Evolutionary conservation across 2,113 vertebrate genomes (phyloP), one percentile per base, ranked within the genome.

Genomic region (Jacana jacana): DNA sequence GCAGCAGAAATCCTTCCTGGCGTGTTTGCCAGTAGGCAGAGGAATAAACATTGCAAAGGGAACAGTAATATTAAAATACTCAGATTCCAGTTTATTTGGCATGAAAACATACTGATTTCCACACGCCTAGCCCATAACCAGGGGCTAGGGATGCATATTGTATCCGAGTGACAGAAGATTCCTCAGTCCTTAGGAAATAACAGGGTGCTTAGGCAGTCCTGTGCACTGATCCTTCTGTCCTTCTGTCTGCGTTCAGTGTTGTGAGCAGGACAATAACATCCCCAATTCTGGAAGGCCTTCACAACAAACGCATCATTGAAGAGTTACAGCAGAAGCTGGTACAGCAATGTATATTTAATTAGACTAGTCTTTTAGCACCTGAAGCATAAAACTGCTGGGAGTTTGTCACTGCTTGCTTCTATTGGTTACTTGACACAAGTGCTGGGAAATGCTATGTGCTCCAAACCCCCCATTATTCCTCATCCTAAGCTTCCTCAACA

Each of bases 131-230:
- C 58, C 11, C 42, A 20, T 17, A 37, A 58, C 7, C 49, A 25
- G 19, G 14, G 33, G 3, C 18, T 69, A 35, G 27, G 46, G 51
- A 8, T 7, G 8, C 4, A 1, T 2, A 1, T 4, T 13, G 13
- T 15, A 11, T 28, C 39, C 44, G 49, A 40, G 80, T 4, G 18
- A 19, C 0, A 31, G 37, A 31, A 68, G 27, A 60, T 37, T n/a
- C 33, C 13, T 0, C 7, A 49, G 18, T 6, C 37, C 33, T 44
- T 60, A 28, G 35, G 65, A 35, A 58, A 31, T 15, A 9, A 4
- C 0, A 7, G 7, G 11, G 17, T 31, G 35, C 27, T 73, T 4
- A 27, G 44, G 20, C 2, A 11, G 15, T 27, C 61, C 55, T 81
- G 39, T 7, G 31, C 25, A 18, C n/a, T 11, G 46, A 30, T 14